Evolutionary conservation across 2,113 vertebrate species (phyloP).

Genomic region (Sterrhoptilus dennistouni): DNA sequence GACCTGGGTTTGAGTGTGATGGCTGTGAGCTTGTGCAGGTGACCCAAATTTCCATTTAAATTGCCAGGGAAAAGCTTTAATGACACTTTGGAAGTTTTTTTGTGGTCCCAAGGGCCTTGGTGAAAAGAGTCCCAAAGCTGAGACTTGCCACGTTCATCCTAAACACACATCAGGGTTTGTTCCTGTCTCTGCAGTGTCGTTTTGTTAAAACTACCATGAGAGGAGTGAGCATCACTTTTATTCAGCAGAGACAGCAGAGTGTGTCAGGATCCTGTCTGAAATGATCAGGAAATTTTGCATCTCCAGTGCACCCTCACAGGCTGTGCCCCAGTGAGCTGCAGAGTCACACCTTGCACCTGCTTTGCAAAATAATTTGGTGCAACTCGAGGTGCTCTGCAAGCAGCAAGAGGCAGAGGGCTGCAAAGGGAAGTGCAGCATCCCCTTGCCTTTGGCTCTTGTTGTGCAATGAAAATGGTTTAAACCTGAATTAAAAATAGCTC

Average conservation of each 20-base stretch:
- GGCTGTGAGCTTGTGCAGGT: neutral
- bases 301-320: fast-evolving
- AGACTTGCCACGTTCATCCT: neutral
- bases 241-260: neutral
- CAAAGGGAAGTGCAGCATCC: fast-evolving
- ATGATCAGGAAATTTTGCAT: neutral
- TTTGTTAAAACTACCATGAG: neutral
- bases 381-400: neutral
- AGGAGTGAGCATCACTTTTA: neutral
- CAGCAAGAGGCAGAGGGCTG: neutral
- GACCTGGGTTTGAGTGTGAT: fast-evolving
- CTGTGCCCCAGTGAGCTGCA: neutral
- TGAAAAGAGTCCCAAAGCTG: neutral
- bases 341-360: fast-evolving
- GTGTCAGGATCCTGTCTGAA: neutral
- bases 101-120: neutral
- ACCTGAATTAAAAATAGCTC: neutral
- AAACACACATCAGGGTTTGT: fast-evolving
- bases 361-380: neutral
- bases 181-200: fast-evolving
- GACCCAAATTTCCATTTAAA: neutral
- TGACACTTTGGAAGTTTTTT: neutral
- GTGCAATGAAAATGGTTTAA: neutral
- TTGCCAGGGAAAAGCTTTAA: too few species aligned
- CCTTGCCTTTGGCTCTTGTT: neutral